Evolutionary conservation across 2,888 invertebrate species (phyloP), one percentile per base, ranked within the genome.

Genomic region (Agrochola circellaris): DNA sequence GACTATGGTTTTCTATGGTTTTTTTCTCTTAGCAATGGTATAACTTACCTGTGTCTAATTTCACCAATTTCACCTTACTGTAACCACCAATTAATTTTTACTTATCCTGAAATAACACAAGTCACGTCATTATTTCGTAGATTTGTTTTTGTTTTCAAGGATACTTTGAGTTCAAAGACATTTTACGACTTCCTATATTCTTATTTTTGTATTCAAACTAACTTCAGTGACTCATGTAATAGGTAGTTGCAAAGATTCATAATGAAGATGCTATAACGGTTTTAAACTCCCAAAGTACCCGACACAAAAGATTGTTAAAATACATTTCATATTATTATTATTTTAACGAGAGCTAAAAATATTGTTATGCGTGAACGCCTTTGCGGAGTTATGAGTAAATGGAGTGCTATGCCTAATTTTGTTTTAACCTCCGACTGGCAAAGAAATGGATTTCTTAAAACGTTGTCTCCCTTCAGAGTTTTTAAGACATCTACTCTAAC

Each of bases 121-220:
- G 13, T 17, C 0, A 2, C 45, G 48, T 68, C 6, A 60, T 60
- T 26, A 45, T 38, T 38, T 7, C 0, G 7, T 20, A 20, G 6
- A 61, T 13, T 34, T 34, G 30, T 42, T 51, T 82, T 73, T 73
- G 51, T 79, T 58, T 62, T n/a, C n/a, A n/a, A n/a, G n/a, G 17
- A 58, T 17, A 15, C 17, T 30, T 61, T 30, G 15, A 13, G 67
- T 42, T 65, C 73, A 81, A 58, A 62, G 11, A 48, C 48, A 60
- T 54, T 75, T 65, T 13, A 82, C 1, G 30, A 61, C 69, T 66
- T 72, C 68, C 60, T 64, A 23, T 13, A 30, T 23, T 11, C 2
- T 68, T 9, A 13, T 58, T 58, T 62, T 72, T 72, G 23, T 38
- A 56, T 60, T 60, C 30, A 64, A 77, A 77, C 13, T 61, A 20